Conservation (phyloP, 2,113 vertebrate species). For the Archilochus colubris region DNA sequence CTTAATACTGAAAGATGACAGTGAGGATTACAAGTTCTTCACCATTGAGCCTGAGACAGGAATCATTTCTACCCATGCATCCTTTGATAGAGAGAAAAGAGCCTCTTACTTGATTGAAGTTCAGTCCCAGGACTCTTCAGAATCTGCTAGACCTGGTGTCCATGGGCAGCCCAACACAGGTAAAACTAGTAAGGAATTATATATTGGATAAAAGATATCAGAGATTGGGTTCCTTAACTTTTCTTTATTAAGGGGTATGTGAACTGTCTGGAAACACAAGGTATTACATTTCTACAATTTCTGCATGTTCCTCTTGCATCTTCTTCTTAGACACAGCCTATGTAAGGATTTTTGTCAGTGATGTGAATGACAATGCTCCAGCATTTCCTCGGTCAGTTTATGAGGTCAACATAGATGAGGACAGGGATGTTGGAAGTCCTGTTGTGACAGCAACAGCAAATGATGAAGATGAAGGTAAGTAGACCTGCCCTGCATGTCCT, state of each 20-base stretch:
- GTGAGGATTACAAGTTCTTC: constrained; percentile 85
- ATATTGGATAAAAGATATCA: background rate
- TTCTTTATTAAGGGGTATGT: background rate
- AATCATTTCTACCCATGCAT: constrained; percentile 76
- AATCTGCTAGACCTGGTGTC: constrained; percentile 83
- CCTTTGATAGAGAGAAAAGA: constrained; percentile 89
- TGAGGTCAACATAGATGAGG: constrained; percentile 86
- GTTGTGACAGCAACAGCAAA: constrained; percentile 88
- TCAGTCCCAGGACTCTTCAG: constrained; percentile 86
- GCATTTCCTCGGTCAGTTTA: constrained; percentile 79
- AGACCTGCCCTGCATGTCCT: background rate
- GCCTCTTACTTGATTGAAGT: constrained; percentile 88
- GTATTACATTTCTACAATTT: background rate
- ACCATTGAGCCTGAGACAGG: constrained; percentile 80
- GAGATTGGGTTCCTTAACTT: background rate
- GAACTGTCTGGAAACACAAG: background rate
- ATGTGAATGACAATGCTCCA: constrained; percentile 89
- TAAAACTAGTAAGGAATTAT: constrained; percentile 40
- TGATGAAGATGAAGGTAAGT: constrained; percentile 88
- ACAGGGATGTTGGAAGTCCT: constrained; percentile 84
- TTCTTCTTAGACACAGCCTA: constrained; percentile 84
- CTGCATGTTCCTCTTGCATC: background rate
- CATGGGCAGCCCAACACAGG: constrained; percentile 87
- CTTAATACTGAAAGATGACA: constrained; percentile 82
- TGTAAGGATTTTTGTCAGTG: constrained; percentile 86